These are phyloP conservation scores for Apis laboriosa DNA, from an alignment of 1,140 invertebrate species.

Conservation along the genomic window DNA sequence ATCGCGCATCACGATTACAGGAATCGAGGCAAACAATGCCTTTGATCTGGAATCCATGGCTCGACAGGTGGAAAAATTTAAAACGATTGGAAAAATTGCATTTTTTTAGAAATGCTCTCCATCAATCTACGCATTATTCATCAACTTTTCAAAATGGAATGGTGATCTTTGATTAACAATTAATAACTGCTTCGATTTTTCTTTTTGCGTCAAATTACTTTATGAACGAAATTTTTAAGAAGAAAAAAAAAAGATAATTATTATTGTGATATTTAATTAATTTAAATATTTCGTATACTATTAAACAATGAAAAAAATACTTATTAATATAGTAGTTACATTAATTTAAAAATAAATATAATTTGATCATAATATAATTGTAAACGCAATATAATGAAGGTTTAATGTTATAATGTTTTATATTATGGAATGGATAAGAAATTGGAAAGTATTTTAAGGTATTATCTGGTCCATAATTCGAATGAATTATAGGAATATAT, in stretches of 20 bases:
- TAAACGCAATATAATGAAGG: neutral
- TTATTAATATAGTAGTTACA: too few relatives aligned
- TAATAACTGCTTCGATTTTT: neutral
- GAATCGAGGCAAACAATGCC: slow-evolving; percentile 3
- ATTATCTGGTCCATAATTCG: neutral
- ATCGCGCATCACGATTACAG: neutral
- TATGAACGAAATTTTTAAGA: too few relatives aligned
- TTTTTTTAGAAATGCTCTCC: slow-evolving; percentile 1
- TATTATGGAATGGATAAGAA: neutral
- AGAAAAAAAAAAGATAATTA: too few relatives aligned
- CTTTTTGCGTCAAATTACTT: too few relatives aligned
- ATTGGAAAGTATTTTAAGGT: neutral
- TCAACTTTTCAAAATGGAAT: neutral
- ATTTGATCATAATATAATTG: too few relatives aligned
- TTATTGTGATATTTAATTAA: too few relatives aligned
- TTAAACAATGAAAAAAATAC: too few relatives aligned
- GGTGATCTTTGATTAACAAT: neutral
- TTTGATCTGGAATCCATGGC: slow-evolving; percentile 27
- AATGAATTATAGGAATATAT: neutral
- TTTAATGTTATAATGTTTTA: neutral
- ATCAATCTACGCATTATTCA: slow-evolving; percentile 24
- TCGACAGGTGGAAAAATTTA: slow-evolving; percentile 21
- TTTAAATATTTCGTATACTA: too few relatives aligned
- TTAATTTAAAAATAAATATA: too few relatives aligned
- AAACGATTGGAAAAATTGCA: slow-evolving; percentile 16